A percentile compares a stretch with the other conserved stretches of the same genome.
These are phyloP conservation scores for Phalanger gymnotis DNA, from an alignment of 2,797 vertebrate species.

Conservation along the genomic window DNA sequence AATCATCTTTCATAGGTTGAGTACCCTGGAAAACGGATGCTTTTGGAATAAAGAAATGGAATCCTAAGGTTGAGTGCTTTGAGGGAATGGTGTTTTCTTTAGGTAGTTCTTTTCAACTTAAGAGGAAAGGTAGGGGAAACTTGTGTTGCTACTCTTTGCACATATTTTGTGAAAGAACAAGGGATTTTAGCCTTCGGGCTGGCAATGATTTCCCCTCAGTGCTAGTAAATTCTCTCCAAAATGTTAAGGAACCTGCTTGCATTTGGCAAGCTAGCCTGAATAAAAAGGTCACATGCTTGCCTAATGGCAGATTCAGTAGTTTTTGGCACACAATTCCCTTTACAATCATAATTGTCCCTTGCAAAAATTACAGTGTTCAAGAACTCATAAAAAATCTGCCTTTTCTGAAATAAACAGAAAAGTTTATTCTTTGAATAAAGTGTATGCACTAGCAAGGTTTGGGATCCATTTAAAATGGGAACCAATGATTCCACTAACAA, in stretches of 20 bases:
- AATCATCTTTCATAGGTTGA: background rate
- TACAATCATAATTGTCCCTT: constrained; percentile 66
- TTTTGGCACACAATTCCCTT: constrained; percentile 69
- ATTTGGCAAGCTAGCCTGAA: constrained; percentile 59
- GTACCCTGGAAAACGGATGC: background rate
- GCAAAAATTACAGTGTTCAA: constrained; percentile 70
- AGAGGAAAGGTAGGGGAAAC: background rate
- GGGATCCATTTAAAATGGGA: constrained; percentile 59
- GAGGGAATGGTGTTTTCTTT: background rate
- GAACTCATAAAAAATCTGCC: constrained; percentile 60
- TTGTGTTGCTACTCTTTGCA: constrained; percentile 39
- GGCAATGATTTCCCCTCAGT: constrained; percentile 49
- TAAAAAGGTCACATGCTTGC: constrained; percentile 76
- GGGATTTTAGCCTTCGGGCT: constrained; percentile 32
- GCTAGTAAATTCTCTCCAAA: constrained; percentile 67
- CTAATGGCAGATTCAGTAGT: constrained; percentile 44
- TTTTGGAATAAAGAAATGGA: background rate
- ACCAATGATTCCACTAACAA: constrained; percentile 45
- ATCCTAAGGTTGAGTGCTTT: background rate
- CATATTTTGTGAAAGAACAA: constrained; percentile 50
- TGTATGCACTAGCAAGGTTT: constrained; percentile 23
- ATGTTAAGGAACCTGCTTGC: constrained; percentile 64
- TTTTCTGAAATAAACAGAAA: constrained; percentile 69
- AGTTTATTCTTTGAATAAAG: constrained; percentile 56
- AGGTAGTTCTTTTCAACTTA: background rate